Base-by-base conservation (phyloP, 1,140 invertebrate genomes). In the Drosophila kikkawai region DNA sequence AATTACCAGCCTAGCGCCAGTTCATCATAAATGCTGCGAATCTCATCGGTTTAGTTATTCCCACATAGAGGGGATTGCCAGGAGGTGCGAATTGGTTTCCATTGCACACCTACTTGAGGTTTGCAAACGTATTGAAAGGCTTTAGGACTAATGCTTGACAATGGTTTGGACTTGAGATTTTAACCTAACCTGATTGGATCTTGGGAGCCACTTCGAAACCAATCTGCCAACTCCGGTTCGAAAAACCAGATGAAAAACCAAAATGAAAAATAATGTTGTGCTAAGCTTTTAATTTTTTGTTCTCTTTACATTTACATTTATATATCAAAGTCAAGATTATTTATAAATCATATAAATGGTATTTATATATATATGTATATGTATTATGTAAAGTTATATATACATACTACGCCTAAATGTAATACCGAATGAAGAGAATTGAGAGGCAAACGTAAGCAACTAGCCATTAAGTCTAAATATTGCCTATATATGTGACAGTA, bases 331-430 rank as follows among this genome's bases (percentile, higher is more conserved):
- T 87, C 63, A 63, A 58, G 57, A 79, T 87, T 87, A 79, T 79
- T 79, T 83, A 75, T 82, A 74, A 82, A 61, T 63, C 37, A 47
- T 65, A 78, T 70, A 84, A 81, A 65, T 61, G 64, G 78, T 70
- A 80, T 88, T 80, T 75, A 90, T 80, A 75, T 83, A 60, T 47
- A 59, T 53, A 79, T 79, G 68, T 80, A 80, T 90, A 80, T 88
- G 80, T 88, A 81, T 69, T 64, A 88, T 84, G 80, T 90, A 73
- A 75, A 75, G 53, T 63, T 75, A 79, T 65, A 73, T 69, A 75
- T 71, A 77, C 48, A 48, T 71, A 82, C 26, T 80, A 66, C 71
- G 79, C 70, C 63, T 79, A 86, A 69, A 69, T 85, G 78, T 85
- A 85, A 71, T 79, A 32, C 34, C 5, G 34, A 57, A 39, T 15